Percentiles rank a stretch among this genome's conserved stretches.
phyloP scores from a whole-genome alignment of 2,113 vertebrate genomes.

The Hypocryptadius cinnamomeus region DNA sequence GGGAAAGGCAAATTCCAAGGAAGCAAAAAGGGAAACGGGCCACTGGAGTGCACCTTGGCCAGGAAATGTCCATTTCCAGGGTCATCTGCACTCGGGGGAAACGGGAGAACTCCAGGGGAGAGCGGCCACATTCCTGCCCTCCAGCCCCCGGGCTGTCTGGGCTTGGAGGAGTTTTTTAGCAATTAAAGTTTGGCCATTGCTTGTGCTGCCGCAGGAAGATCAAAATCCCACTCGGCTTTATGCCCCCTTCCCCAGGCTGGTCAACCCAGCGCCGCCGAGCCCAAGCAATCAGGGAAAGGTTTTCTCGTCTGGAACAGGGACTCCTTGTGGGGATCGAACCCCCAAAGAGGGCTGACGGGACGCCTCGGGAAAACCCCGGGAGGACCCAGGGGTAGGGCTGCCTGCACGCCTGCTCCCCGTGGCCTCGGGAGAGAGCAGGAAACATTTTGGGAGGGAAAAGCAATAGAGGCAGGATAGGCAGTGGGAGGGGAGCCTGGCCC shows the following conservation, averaged over 20 bases:
- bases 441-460: conserved; percentile 11
- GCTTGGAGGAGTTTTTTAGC: background rate
- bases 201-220: background rate
- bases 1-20: conserved; percentile 20
- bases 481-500: conserved; percentile 14
- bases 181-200: conserved; percentile 26
- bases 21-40: conserved; percentile 16
- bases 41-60: conserved; percentile 2
- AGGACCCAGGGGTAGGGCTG: background rate
- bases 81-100: conserved; percentile 7
- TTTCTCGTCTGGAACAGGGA: background rate
- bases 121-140: background rate
- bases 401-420: background rate
- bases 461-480: background rate
- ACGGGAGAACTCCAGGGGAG: conserved; percentile 26
- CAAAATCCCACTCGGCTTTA: background rate
- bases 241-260: background rate
- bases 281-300: background rate
- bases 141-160: background rate
- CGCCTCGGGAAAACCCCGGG: background rate
- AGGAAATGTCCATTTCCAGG: conserved; percentile 32
- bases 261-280: background rate
- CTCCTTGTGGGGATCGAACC: background rate
- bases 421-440: background rate
- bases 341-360: background rate